Base-by-base conservation (phyloP, 2,113 vertebrate species). In the Eira barbara region DNA sequence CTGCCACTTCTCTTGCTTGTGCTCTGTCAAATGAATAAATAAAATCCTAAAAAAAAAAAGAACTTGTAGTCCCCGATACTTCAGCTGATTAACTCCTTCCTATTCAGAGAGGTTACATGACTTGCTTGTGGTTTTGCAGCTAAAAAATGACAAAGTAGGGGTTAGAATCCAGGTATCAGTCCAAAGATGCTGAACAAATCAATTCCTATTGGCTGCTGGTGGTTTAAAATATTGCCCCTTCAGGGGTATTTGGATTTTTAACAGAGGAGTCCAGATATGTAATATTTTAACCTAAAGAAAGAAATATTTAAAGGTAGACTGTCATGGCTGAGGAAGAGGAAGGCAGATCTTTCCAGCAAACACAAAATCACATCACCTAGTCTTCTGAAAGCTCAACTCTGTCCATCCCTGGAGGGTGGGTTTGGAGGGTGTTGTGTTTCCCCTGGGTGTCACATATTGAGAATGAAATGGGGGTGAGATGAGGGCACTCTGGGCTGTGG, bases 111-210 rank as follows among this genome's bases (percentile, higher is more conserved):
- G n/a, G 14, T 91, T 88, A 88, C 59, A 45, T 94, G 88, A 81
- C 21, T 71, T 80, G 57, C 23, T 61, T 94, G 78, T 29, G 18
- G 47, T 84, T 78, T 29, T 25, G 80, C 34, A 80, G 10, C n/a
- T 74, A 34, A 52, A 27, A 94, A 89, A 88, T 65, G 36, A 91
- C 71, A n/a, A 84, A 94, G 63, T 21, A 31, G 63, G 20, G 14
- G 59, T 90, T 92, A 79, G 96, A 97, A 96, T 91, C 65, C 86
- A 97, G 42, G 7, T 95, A 63, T 87, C 73, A 85, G 29, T 94
- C 36, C 17, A 88, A 45, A 97, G 25, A 67, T 89, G 59, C 55
- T 31, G 36, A 95, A 87, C 47, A 76, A 96, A 76, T 65, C 45
- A 45, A 42, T 83, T 73, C 57, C 49, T 82, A 73, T 61, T 52